Evolutionary conservation across 2,888 invertebrate species (phyloP).

Genomic region (Dione juno): DNA sequence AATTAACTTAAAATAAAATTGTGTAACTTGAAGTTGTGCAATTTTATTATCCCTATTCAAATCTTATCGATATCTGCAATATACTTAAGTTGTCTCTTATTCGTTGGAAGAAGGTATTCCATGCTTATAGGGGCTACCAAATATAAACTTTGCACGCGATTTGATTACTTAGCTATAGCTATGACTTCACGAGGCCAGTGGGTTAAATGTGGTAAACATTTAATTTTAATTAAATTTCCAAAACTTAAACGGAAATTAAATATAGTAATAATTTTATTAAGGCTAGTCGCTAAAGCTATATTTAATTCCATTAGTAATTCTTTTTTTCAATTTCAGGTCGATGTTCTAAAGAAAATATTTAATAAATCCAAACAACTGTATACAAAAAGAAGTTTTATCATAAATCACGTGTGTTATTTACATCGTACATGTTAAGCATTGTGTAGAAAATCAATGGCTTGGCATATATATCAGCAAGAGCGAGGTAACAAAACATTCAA

Average conservation of each 20-base stretch:
- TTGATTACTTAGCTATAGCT: no score
- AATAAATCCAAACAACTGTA: background rate
- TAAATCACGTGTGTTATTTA: background rate
- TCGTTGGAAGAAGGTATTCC: background rate
- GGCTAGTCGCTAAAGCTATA: slow-evolving; percentile 1
- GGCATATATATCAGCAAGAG: slow-evolving; percentile 17
- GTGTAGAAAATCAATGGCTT: slow-evolving; percentile 30
- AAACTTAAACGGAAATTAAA: background rate
- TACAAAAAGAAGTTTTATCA: background rate
- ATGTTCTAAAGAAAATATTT: background rate
- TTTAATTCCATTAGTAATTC: slow-evolving; percentile 4
- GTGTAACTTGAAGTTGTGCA: background rate
- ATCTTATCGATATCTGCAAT: background rate
- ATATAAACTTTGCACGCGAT: slow-evolving; percentile 10
- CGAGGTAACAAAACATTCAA: slow-evolving; percentile 39
- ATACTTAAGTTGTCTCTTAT: background rate
- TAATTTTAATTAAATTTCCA: no score
- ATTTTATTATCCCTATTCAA: no score
- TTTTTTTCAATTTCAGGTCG: background rate
- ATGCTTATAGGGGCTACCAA: background rate
- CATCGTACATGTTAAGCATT: slow-evolving; percentile 1
- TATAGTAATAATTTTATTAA: background rate
- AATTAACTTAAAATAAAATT: slow-evolving; percentile 6
- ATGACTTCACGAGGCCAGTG: no score
- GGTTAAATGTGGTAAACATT: no score